These are phyloP conservation scores for Poecilia gillii DNA, from an alignment of 2,797 vertebrate species.

Conservation along the genomic window DNA sequence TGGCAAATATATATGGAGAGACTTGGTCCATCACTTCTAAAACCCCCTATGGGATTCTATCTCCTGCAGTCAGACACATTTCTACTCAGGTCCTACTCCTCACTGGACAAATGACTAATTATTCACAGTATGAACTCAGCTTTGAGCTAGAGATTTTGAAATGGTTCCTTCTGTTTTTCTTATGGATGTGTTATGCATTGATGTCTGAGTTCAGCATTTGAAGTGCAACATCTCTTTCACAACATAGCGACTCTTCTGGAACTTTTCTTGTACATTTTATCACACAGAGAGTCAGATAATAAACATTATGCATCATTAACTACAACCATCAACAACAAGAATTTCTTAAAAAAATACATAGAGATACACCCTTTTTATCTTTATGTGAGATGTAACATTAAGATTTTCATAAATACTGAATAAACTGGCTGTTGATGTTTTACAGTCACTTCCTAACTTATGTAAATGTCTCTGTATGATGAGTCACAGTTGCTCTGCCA, in stretches of 20 bases:
- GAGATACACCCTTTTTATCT: too few species aligned
- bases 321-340: not conserved
- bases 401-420: conserved; percentile 1
- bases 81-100: not conserved
- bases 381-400: not conserved
- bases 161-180: not conserved
- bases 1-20: not conserved
- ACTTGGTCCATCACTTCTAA: not conserved
- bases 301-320: not conserved
- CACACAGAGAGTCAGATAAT: not conserved
- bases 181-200: not conserved
- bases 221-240: not conserved
- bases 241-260: not conserved
- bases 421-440: conserved; percentile 27
- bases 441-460: conserved; percentile 34
- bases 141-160: not conserved
- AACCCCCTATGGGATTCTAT: not conserved
- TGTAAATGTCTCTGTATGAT: conserved; percentile 59
- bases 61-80: not conserved
- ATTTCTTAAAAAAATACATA: not conserved
- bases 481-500: conserved; percentile 62
- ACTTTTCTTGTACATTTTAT: not conserved
- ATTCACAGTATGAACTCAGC: not conserved
- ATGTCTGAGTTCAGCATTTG: not conserved
- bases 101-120: not conserved